Evolutionary conservation across 2,113 vertebrate species (phyloP).

Genomic region (Tachysurus fulvidraco): DNA sequence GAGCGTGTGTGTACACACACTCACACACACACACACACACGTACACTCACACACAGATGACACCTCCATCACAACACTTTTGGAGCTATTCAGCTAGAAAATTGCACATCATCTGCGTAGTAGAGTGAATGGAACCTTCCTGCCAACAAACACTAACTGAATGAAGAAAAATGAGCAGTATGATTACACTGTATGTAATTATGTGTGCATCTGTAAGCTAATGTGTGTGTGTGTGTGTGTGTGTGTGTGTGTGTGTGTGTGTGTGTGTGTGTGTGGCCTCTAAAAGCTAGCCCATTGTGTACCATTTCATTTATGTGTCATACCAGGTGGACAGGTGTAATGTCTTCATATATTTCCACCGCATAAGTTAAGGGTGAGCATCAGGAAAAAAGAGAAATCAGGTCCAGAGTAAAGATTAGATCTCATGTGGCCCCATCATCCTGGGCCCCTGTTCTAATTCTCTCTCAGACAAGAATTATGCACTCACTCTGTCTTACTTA

Average conservation of each 20-base stretch:
- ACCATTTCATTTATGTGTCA: conserved; percentile 28
- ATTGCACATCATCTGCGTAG: conserved; percentile 86
- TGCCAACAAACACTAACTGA: conserved; percentile 51
- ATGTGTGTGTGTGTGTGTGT: conserved; percentile 31
- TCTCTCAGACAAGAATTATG: conserved; percentile 6
- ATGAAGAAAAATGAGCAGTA: conserved; percentile 50
- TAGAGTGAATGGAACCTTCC: conserved; percentile 72
- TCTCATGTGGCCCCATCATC: conserved; percentile 8
- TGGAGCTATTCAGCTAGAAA: conserved; percentile 91
- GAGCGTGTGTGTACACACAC: conserved; percentile 45
- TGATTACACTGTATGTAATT: conserved; percentile 55
- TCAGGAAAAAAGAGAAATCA: background rate
- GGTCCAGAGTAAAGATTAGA: background rate
- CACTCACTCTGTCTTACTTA: conserved; percentile 11
- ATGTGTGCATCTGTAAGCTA: conserved; percentile 40
- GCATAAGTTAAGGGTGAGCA: conserved; percentile 13
- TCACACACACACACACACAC: conserved; percentile 26
- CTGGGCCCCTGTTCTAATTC: conserved; percentile 5
- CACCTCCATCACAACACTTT: conserved; percentile 82
- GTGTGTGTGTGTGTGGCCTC: conserved; percentile 19
- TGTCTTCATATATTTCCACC: conserved; percentile 3
- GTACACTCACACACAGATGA: conserved; percentile 29
- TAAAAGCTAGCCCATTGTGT: conserved; percentile 30
- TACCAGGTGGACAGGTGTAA: background rate
- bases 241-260: conserved; percentile 38